Percentiles rank a stretch among this genome's conserved stretches.
phyloP scores from a whole-genome alignment of 2,113 vertebrate species.

The Rhinolophus ferrumequinum region DNA sequence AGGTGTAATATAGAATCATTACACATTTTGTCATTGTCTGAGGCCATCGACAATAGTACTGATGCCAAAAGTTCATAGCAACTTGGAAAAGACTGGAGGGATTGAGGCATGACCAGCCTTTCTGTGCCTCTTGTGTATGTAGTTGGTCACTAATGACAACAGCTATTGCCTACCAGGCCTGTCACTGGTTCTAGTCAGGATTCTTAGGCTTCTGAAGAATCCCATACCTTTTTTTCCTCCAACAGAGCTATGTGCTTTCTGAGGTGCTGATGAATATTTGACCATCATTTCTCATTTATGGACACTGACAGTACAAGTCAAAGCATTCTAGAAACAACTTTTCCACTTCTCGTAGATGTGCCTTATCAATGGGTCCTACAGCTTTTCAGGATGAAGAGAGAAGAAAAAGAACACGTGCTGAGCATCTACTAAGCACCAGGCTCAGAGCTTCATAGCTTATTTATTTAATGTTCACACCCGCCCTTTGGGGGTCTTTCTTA shows the following conservation, averaged over 20 bases:
- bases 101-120: slow-evolving; percentile 67
- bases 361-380: background rate
- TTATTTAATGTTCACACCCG: background rate
- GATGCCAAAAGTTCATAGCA: slow-evolving; percentile 10
- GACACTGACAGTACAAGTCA: background rate
- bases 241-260: slow-evolving; percentile 34
- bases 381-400: background rate
- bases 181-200: slow-evolving; percentile 49
- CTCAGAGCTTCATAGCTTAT: background rate
- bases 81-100: slow-evolving; percentile 64
- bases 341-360: background rate
- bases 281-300: slow-evolving; percentile 41
- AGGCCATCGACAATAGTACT: slow-evolving; percentile 52
- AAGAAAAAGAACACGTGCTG: background rate
- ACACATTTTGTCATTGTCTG: slow-evolving; percentile 61
- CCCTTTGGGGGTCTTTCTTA: background rate
- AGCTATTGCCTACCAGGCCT: slow-evolving; percentile 57
- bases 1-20: slow-evolving; percentile 64
- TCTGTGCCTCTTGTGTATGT: slow-evolving; percentile 56
- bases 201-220: slow-evolving; percentile 50
- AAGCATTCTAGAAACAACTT: background rate
- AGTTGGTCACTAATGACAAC: slow-evolving; percentile 67
- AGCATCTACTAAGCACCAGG: background rate
- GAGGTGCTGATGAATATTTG: background rate
- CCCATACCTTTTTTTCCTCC: background rate